A percentile compares a stretch with the other conserved stretches of the same genome.
Conservation (phyloP, 2,113 vertebrate species). For the Pyrgilauda ruficollis region DNA sequence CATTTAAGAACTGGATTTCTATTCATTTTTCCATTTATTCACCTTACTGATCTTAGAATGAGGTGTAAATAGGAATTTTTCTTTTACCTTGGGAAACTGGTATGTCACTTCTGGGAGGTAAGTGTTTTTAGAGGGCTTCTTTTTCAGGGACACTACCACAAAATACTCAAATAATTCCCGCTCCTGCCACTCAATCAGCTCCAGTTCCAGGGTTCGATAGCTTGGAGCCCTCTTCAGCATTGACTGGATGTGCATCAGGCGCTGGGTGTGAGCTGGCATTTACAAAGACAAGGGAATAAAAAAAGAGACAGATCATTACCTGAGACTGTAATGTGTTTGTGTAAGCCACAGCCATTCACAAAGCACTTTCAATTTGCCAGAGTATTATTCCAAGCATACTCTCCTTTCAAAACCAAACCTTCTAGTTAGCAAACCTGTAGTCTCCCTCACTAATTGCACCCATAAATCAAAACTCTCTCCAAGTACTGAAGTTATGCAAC, state of each 20-base stretch:
- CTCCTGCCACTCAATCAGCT: slow-evolving; percentile 98
- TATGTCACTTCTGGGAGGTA: slow-evolving; percentile 95
- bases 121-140: slow-evolving; percentile 92
- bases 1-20: neutral
- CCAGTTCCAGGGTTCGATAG: slow-evolving; percentile 94
- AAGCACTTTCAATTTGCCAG: neutral
- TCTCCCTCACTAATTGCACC: neutral
- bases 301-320: neutral
- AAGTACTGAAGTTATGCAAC: neutral
- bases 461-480: slow-evolving; percentile 32
- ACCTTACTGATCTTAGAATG: neutral
- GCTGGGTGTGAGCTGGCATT: slow-evolving; percentile 89
- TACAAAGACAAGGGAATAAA: neutral
- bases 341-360: neutral
- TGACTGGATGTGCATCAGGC: slow-evolving; percentile 93
- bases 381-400: neutral
- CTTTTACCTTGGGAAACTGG: slow-evolving; percentile 97
- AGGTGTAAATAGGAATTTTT: neutral
- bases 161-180: slow-evolving; percentile 97
- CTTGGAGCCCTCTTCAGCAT: slow-evolving; percentile 92
- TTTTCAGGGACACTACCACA: slow-evolving; percentile 95
- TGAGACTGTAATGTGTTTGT: neutral
- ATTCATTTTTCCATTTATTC: neutral
- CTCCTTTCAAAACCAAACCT: neutral
- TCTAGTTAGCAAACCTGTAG: neutral